Percentiles rank a stretch among this genome's conserved stretches.
phyloP scores from a whole-genome alignment of 2,888 invertebrate genomes.

The Lydus trimaculatus region DNA sequence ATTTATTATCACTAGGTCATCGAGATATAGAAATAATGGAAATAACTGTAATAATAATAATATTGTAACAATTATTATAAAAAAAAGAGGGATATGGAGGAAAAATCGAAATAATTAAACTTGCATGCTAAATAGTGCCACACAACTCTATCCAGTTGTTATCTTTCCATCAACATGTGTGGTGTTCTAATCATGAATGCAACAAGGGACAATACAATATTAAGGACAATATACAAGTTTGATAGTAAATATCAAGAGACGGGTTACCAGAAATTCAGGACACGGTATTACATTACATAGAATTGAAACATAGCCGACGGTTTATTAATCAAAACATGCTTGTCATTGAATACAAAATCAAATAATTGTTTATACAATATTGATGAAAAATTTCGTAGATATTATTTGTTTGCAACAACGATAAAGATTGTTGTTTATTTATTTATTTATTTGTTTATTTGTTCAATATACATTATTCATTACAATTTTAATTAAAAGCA shows the following conservation, averaged over 20 bases:
- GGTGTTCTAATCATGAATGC: constrained; percentile 53
- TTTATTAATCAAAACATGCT: constrained; percentile 3
- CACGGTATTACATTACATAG: neutral
- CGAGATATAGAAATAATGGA: neutral
- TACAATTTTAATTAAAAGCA: neutral
- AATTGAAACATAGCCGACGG: neutral
- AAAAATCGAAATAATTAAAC: constrained; percentile 32
- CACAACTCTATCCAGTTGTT: constrained; percentile 38
- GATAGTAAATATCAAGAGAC: constrained; percentile 3
- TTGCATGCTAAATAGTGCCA: constrained; percentile 43
- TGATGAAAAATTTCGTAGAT: neutral
- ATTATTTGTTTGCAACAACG: too few species aligned
- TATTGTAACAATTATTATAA: neutral
- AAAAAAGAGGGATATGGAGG: neutral
- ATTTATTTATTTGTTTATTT: neutral
- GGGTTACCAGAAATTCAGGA: neutral
- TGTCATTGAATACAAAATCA: neutral
- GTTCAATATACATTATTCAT: neutral
- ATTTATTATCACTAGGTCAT: neutral
- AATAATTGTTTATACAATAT: neutral
- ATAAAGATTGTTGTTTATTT: neutral
- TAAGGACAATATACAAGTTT: constrained; percentile 42
- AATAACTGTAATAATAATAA: too few species aligned
- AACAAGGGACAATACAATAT: constrained; percentile 46
- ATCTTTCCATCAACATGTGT: constrained; percentile 52